Percentiles rank a stretch among this genome's conserved stretches.
phyloP scores from a whole-genome alignment of 2,797 vertebrate species.

The Poecilia velifera region DNA sequence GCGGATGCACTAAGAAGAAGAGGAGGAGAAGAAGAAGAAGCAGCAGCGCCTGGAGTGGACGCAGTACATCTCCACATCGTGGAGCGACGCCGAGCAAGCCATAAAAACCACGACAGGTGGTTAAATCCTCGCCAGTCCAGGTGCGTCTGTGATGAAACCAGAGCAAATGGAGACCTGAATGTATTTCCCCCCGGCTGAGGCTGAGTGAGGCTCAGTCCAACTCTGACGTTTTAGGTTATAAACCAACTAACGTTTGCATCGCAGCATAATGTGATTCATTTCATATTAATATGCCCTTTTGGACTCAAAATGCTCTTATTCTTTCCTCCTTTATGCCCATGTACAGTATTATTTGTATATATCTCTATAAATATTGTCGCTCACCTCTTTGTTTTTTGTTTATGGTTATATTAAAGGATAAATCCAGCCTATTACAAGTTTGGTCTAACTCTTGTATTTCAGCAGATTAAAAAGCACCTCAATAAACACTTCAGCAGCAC shows the following conservation, averaged over 20 bases:
- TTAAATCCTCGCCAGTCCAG: constrained; percentile 72
- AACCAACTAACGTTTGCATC: constrained; percentile 38
- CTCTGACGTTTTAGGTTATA: constrained; percentile 40
- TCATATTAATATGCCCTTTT: constrained; percentile 47
- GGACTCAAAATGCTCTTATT: constrained; percentile 32
- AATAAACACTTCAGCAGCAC: not conserved
- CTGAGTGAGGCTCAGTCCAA: constrained; percentile 61
- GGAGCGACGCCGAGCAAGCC: constrained; percentile 71
- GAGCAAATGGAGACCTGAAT: constrained; percentile 68
- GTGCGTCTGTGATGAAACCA: constrained; percentile 70
- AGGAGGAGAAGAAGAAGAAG: constrained; percentile 25
- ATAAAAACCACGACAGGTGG: constrained; percentile 77
- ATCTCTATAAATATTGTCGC: constrained; percentile 76
- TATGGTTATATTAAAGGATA: constrained; percentile 53
- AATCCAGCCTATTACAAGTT: constrained; percentile 28
- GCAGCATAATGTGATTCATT: constrained; percentile 35
- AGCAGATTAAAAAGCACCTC: not conserved
- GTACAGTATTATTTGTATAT: constrained; percentile 82
- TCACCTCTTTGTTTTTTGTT: constrained; percentile 42
- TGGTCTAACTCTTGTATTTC: constrained; percentile 10
- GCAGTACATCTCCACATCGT: constrained; percentile 13
- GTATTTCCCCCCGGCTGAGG: constrained; percentile 60
- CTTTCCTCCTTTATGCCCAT: constrained; percentile 62
- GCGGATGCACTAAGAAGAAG: constrained; percentile 48
- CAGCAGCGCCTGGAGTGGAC: constrained; percentile 31